These are phyloP conservation scores for Crematogaster levior DNA, from an alignment of 2,888 invertebrate genomes.

Conservation along the genomic window DNA sequence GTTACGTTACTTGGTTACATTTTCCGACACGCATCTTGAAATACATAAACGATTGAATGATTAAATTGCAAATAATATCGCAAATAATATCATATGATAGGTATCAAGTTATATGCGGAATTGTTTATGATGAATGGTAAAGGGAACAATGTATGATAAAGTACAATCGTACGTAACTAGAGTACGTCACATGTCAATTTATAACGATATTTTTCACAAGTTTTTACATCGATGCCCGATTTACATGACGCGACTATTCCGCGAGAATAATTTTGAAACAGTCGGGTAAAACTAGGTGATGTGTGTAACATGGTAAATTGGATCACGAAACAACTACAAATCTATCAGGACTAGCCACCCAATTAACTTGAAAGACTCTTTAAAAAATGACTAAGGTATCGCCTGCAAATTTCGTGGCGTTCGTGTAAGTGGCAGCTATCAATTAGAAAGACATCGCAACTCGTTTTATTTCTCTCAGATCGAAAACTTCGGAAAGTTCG, in stretches of 20 bases:
- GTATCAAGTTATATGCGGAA: neutral
- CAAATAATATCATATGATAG: neutral
- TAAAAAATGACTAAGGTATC: conserved; percentile 24
- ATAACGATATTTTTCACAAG: conserved; percentile 10
- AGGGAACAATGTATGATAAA: neutral
- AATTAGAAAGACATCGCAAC: conserved; percentile 21
- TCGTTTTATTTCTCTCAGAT: conserved; percentile 9
- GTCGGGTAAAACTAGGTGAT: neutral
- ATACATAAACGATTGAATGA: neutral
- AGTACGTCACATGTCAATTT: conserved; percentile 2
- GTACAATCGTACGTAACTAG: neutral
- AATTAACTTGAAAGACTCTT: conserved; percentile 24
- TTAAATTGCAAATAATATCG: neutral
- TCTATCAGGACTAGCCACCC: conserved; percentile 7
- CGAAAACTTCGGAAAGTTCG: neutral
- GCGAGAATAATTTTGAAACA: conserved; percentile 4
- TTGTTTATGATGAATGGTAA: no score
- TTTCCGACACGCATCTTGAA: neutral
- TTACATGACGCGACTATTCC: conserved; percentile 11
- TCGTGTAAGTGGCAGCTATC: conserved; percentile 32
- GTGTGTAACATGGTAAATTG: conserved; percentile 24
- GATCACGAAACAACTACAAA: neutral
- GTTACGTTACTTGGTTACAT: conserved; percentile 13
- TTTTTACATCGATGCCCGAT: neutral
- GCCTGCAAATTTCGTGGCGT: neutral